Conservation (phyloP, 1,140 invertebrate genomes). For the Trichomalopsis sarcophagae region DNA sequence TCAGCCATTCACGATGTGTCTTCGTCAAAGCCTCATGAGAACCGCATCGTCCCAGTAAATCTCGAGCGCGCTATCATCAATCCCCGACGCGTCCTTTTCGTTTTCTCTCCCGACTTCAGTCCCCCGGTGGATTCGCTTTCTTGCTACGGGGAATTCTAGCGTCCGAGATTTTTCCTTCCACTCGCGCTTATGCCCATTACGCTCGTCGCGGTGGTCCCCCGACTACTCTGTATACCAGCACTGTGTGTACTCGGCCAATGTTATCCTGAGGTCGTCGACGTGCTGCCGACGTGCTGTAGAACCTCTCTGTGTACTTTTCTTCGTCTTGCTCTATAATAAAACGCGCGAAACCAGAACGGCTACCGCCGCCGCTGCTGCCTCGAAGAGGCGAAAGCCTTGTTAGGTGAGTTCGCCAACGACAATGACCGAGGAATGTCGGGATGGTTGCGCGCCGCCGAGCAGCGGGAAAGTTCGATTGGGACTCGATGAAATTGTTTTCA, state of each 20-base stretch:
- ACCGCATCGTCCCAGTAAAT: conserved; percentile 34
- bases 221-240: not conserved
- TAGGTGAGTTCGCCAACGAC: conserved; percentile 57
- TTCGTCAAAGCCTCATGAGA: not conserved
- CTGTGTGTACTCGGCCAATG: not conserved
- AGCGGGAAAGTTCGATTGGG: conserved; percentile 25
- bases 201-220: conserved; percentile 26
- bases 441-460: too few species aligned
- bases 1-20: not conserved
- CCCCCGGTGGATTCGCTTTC: not conserved
- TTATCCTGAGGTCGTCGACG: conserved; percentile 31
- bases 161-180: conserved; percentile 16
- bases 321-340: conserved; percentile 25
- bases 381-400: conserved; percentile 59
- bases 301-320: not conserved
- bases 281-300: not conserved
- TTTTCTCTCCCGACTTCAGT: not conserved
- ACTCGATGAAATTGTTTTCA: too few species aligned
- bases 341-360: conserved; percentile 41
- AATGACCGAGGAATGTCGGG: conserved; percentile 12
- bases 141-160: conserved; percentile 28
- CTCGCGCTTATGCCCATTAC: conserved; percentile 20
- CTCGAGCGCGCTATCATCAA: conserved; percentile 18
- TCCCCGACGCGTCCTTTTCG: conserved; percentile 4
- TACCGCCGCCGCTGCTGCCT: too few species aligned